A percentile compares a stretch with the other conserved stretches of the same genome.
These are phyloP conservation scores for Dendrocopos noguchii DNA, from an alignment of 2,113 vertebrate genomes.

Conservation along the genomic window DNA sequence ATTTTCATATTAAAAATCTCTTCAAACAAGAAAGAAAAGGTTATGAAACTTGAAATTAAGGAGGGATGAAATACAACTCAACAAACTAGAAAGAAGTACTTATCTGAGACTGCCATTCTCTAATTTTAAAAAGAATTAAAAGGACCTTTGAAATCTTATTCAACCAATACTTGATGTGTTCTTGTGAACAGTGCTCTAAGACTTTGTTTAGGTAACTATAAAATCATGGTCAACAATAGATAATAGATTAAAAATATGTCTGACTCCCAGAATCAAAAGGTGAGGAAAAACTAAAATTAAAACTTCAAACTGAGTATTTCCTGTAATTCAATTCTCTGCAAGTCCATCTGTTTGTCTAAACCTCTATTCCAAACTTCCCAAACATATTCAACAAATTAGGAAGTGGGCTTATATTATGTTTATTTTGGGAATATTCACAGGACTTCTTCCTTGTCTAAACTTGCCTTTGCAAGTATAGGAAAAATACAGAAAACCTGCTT, in stretches of 20 bases:
- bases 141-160: constrained; percentile 57
- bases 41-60: constrained; percentile 62
- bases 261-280: background rate
- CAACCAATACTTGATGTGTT: background rate
- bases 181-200: constrained; percentile 33
- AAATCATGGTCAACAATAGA: background rate
- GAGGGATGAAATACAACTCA: constrained; percentile 55
- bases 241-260: background rate
- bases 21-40: constrained; percentile 64
- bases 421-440: background rate
- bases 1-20: constrained; percentile 74
- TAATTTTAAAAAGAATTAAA: background rate
- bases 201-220: constrained; percentile 22
- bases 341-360: constrained; percentile 11
- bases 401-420: background rate
- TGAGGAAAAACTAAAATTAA: constrained; percentile 12
- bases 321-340: background rate
- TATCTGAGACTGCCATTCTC: constrained; percentile 38
- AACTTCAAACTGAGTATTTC: background rate
- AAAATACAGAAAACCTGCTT: background rate
- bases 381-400: background rate
- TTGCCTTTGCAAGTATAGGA: background rate
- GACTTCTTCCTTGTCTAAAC: constrained; percentile 1
- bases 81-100: constrained; percentile 41
- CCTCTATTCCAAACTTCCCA: background rate